These are phyloP conservation scores for Chorisops tibialis DNA, from an alignment of 2,888 invertebrate genomes.

Conservation along the genomic window DNA sequence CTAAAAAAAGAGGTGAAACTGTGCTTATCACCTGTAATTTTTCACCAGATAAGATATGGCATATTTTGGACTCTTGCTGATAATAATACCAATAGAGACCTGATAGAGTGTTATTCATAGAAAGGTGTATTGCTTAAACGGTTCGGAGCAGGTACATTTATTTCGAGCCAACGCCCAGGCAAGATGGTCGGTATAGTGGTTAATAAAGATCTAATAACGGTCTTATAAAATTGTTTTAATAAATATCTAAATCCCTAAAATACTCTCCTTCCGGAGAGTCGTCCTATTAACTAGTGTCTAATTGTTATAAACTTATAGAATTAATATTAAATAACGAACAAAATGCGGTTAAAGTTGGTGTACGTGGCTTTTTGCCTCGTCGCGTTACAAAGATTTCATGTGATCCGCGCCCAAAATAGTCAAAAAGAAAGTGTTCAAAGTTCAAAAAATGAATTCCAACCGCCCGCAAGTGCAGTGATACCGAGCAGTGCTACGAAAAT, in stretches of 20 bases:
- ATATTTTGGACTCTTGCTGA: background rate
- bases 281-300: background rate
- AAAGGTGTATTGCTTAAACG: conserved; percentile 8
- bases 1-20: background rate
- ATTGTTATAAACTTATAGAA: background rate
- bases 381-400: background rate
- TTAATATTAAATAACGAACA: background rate
- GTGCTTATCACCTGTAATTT: conserved; percentile 21
- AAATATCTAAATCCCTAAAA: background rate
- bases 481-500: background rate
- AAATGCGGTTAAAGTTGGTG: conserved; percentile 10
- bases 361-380: conserved; percentile 8
- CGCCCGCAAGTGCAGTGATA: background rate
- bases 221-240: conserved; percentile 3
- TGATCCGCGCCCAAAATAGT: background rate
- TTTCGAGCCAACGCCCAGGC: conserved; percentile 25
- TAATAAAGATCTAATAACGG: conserved; percentile 4
- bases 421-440: background rate
- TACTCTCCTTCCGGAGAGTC: background rate
- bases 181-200: conserved; percentile 20
- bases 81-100: conserved; percentile 4
- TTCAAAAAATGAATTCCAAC: background rate
- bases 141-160: background rate
- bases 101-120: background rate
- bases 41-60: conserved; percentile 23